Evolutionary conservation across 2,797 vertebrate species (phyloP), one percentile per base, ranked within the genome.

Genomic region (Sardinella longiceps): DNA sequence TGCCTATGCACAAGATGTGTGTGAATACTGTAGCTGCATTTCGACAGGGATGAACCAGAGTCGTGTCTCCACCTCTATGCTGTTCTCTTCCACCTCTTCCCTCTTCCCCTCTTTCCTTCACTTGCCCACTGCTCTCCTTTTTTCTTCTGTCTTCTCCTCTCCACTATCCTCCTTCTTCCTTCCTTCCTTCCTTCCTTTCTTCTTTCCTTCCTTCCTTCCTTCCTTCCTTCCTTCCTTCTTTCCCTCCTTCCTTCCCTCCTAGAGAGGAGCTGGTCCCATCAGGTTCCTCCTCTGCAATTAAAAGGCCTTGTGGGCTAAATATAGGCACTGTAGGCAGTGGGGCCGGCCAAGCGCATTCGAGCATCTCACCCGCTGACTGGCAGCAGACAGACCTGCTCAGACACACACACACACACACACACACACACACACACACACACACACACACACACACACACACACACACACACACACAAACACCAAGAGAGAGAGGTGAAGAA

Each of bases 181-280:
- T 70, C 48, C 25, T 9, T 50, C 37, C 25, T 15, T n/a, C 77
- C 39, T 30, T 39, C 15, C 15, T 66, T 2, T 81, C 85, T 88
- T 80, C 87, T 70, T 86, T 50, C 1, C 56, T 18, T 63, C 70
- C 23, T 20, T 15, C 12, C 15, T 23, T 51, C 0, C 45, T 23
- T 20, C 37, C 25, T 39, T 33, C 18, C 11, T 18, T 56, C 39
- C 45, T 11, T 58, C 46, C 46, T 48, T 37, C 20, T 10, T 70
- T 30, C 37, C 30, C 33, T 20, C 15, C 5, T 0, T 70, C 23
- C 10, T 74, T 30, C 33, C 3, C 66, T 37, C 30, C 37, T 30
- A 70, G 66, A 70, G 66, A 28, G 30, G 30, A 15, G 25, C 3
- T 15, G 30, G 66, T 70, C 66, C 66, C 66, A 70, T 18, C 28